These are phyloP conservation scores for Alouatta palliata DNA, from an alignment of 2,113 vertebrate genomes.

Conservation along the genomic window DNA sequence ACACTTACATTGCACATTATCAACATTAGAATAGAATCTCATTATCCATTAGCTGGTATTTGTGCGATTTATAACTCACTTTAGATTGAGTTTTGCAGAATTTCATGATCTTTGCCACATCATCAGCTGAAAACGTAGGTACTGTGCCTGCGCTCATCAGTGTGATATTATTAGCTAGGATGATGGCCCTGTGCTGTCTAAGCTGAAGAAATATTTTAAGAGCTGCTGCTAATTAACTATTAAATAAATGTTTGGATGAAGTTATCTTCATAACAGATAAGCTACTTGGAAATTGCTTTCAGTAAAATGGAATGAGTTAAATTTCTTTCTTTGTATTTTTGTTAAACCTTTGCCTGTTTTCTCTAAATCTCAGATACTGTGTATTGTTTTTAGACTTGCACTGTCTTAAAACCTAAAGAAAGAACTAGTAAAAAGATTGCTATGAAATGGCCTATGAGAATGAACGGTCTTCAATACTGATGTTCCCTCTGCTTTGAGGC, in stretches of 20 bases:
- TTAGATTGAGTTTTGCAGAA: constrained; percentile 88
- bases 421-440: not conserved
- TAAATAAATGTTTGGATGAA: constrained; percentile 77
- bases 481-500: not conserved
- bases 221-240: constrained; percentile 77
- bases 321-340: constrained; percentile 60
- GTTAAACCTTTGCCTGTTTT: constrained; percentile 67
- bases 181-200: constrained; percentile 79
- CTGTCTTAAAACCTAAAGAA: constrained; percentile 49
- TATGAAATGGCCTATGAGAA: constrained; percentile 35
- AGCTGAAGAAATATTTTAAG: constrained; percentile 72
- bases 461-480: constrained; percentile 4
- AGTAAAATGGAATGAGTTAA: constrained; percentile 71
- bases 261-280: constrained; percentile 73
- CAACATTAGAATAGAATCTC: constrained; percentile 83
- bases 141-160: constrained; percentile 87
- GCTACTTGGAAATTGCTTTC: constrained; percentile 73
- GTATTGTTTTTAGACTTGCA: not conserved
- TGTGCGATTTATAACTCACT: constrained; percentile 83
- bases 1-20: constrained; percentile 84
- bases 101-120: constrained; percentile 90
- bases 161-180: constrained; percentile 85
- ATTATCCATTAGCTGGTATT: constrained; percentile 82
- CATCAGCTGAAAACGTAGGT: constrained; percentile 83
- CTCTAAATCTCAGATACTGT: not conserved